phyloP scores from a whole-genome alignment of 2,888 invertebrate genomes.

The Bombylius major region DNA sequence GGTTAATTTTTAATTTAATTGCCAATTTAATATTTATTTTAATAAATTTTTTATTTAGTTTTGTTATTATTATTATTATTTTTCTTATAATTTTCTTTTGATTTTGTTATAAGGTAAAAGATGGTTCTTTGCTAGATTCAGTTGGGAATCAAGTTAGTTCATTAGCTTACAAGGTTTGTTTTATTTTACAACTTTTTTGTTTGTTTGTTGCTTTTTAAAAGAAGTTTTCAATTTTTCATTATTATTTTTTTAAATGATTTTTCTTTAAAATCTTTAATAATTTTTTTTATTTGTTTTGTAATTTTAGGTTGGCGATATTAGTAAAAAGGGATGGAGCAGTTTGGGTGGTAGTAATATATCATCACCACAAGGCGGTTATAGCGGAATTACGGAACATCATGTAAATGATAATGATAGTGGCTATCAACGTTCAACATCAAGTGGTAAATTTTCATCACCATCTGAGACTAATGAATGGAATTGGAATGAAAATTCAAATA shows the following conservation, averaged over 20 bases:
- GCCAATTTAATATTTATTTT: slow-evolving; percentile 8
- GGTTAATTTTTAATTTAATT: slow-evolving; percentile 40
- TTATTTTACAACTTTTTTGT: slow-evolving; percentile 1
- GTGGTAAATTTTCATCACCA: slow-evolving; percentile 19
- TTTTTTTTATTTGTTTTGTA: background rate
- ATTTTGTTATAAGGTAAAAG: slow-evolving; percentile 48
- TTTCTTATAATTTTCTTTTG: slow-evolving; percentile 26
- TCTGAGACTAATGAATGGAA: slow-evolving; percentile 30
- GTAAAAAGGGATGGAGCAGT: slow-evolving; percentile 53
- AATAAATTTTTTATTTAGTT: slow-evolving; percentile 15
- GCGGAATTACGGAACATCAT: slow-evolving; percentile 23
- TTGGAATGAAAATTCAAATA: slow-evolving; percentile 23
- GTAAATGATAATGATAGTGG: slow-evolving; percentile 10
- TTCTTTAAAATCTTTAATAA: too few relatives aligned
- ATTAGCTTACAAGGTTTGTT: slow-evolving; percentile 50
- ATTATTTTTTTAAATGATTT: too few relatives aligned
- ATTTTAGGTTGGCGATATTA: slow-evolving; percentile 50
- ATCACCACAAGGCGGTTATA: slow-evolving; percentile 31
- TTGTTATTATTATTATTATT: slow-evolving; percentile 21
- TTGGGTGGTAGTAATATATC: slow-evolving; percentile 43
- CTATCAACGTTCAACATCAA: slow-evolving; percentile 34
- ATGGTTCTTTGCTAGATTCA: slow-evolving; percentile 53
- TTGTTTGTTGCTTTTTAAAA: too few relatives aligned
- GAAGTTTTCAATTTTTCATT: too few relatives aligned
- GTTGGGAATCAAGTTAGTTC: slow-evolving; percentile 49